phyloP scores from a whole-genome alignment of 2,797 vertebrate genomes.

The Sebastes aleutianus region DNA sequence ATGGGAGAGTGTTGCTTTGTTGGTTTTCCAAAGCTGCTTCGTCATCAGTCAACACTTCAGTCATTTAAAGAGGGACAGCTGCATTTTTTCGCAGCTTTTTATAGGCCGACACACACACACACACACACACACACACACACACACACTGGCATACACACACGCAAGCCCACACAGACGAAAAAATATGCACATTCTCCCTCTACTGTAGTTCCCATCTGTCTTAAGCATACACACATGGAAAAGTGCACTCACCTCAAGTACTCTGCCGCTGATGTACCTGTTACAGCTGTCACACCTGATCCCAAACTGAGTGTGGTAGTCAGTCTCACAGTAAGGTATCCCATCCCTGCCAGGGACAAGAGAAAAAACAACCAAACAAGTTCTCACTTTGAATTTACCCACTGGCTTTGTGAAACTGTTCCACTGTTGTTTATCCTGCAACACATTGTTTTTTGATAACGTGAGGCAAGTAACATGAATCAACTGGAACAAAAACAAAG shows the following conservation, averaged over 20 bases:
- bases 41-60: constrained; percentile 42
- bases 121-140: neutral
- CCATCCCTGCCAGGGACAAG: constrained; percentile 85
- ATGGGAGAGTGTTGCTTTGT: constrained; percentile 30
- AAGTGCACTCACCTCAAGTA: constrained; percentile 89
- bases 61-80: constrained; percentile 53
- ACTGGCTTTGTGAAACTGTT: neutral
- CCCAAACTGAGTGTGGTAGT: constrained; percentile 95
- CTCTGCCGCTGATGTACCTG: constrained; percentile 94
- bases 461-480: neutral
- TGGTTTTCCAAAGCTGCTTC: constrained; percentile 35
- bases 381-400: neutral
- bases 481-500: neutral
- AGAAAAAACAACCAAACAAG: neutral
- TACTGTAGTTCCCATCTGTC: neutral
- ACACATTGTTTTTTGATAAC: neutral
- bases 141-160: neutral
- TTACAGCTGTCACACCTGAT: constrained; percentile 93
- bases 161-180: neutral
- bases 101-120: constrained; percentile 7
- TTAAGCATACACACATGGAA: neutral
- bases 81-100: constrained; percentile 46
- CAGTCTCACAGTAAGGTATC: constrained; percentile 91
- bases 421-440: neutral
- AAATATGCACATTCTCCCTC: neutral